These are phyloP conservation scores for Ameiurus melas DNA, from an alignment of 2,113 vertebrate genomes.

Conservation along the genomic window DNA sequence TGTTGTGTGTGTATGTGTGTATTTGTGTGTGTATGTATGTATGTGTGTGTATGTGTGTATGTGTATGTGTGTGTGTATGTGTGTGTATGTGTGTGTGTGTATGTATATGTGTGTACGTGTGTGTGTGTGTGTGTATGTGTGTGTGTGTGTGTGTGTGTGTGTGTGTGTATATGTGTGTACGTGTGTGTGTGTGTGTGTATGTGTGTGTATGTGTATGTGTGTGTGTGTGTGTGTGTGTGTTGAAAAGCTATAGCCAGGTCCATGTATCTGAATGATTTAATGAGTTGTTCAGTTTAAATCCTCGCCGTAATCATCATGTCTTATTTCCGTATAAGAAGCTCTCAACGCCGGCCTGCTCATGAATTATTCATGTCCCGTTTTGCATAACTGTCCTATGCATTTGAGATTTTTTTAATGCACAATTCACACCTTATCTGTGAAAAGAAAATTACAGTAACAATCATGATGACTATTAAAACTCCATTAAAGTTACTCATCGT, in stretches of 20 bases:
- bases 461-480: constrained; percentile 14
- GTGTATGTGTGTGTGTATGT: background rate
- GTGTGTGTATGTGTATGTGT: background rate
- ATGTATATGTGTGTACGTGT: too few species aligned
- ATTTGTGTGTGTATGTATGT: background rate
- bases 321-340: constrained; percentile 39
- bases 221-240: background rate
- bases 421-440: constrained; percentile 2
- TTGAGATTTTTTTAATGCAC: background rate
- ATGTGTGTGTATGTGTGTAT: background rate
- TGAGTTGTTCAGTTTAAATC: constrained; percentile 34
- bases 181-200: background rate
- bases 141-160: background rate
- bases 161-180: background rate
- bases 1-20: too few species aligned
- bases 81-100: background rate
- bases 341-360: constrained; percentile 24
- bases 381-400: background rate
- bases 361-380: constrained; percentile 42
- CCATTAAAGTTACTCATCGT: constrained; percentile 10
- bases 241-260: constrained; percentile 9
- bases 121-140: too few species aligned
- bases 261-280: constrained; percentile 42
- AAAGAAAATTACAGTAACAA: constrained; percentile 32
- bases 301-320: constrained; percentile 29